These are phyloP conservation scores for Molothrus ater DNA, from an alignment of 2,797 vertebrate genomes.

Conservation along the genomic window DNA sequence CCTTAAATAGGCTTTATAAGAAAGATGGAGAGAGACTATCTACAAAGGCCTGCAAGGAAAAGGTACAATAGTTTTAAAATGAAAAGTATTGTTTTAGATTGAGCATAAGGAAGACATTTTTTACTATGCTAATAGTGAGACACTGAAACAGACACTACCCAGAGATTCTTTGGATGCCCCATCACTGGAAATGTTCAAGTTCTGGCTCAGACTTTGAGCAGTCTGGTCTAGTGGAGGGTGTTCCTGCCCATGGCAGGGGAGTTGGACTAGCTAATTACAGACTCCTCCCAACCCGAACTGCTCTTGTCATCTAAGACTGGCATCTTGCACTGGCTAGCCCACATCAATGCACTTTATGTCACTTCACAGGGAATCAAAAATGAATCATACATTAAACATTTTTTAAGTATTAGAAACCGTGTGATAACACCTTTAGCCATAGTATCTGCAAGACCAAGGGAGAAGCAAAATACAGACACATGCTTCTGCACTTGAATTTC, in stretches of 20 bases:
- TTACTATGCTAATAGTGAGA: neutral
- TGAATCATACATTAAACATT: neutral
- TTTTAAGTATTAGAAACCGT: neutral
- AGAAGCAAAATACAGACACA: neutral
- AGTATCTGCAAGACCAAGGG: neutral
- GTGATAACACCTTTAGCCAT: neutral
- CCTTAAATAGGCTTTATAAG: neutral
- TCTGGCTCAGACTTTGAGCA: neutral
- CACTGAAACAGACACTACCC: neutral
- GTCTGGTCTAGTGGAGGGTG: neutral
- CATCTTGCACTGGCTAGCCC: neutral
- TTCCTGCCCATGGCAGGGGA: neutral
- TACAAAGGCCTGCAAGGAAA: neutral
- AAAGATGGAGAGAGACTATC: neutral
- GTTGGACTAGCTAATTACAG: neutral
- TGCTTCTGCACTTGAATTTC: neutral
- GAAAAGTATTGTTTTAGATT: rapidly evolving
- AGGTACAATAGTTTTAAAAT: neutral
- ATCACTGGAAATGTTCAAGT: neutral
- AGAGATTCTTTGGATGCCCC: neutral
- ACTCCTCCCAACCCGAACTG: neutral
- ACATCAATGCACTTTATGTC: neutral
- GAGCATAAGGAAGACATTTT: neutral
- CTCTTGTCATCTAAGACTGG: neutral
- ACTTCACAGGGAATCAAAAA: neutral